Base-by-base conservation (phyloP, 2,113 vertebrate species). In the Hassar affinis region DNA sequence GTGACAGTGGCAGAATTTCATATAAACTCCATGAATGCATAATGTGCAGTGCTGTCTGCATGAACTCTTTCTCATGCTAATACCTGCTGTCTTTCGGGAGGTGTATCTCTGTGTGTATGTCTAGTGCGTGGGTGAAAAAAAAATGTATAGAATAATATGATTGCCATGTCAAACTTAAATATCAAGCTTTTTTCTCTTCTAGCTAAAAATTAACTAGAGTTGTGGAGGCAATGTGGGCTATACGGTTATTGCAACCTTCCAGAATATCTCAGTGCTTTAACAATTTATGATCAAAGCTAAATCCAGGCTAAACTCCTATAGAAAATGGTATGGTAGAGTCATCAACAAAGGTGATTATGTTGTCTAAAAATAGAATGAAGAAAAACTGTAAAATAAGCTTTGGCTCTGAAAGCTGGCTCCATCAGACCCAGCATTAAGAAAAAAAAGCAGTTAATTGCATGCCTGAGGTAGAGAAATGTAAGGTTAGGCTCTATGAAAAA, bases 11-110 rank as follows among this genome's bases (percentile, higher is more conserved):
- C 84, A 92, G 90, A 88, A 91, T 93, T 93, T 93, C 89, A 91
- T 92, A 91, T 89, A 91, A 92, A 91, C 90, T 90, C 88, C 85
- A 90, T 90, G 91, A 92, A 94, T 93, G 90, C 89, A 90, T 93
- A 93, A 94, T 93, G 90, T 92, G 91, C 89, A 89, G 87, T 88
- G 90, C 91, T 91, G 92, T 93, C 92, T 92, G 90, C 88, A 79
- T 89, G 88, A 91, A 92, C 89, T 88, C 91, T 93, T 93, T 93
- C 91, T 92, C 91, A 93, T 94, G 91, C 92, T 92, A 94, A 94
- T 94, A 89, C 92, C 91, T 89, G 86, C 88, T 83, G 85, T 89
- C 87, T 91, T 93, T 92, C 92, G 90, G 85, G 89, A 92, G 90
- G 81, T 83, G 74, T 78, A 27, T 84, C 9, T 79, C 86, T 88